Evolutionary conservation across 64 coral and sea anemone genomes (phyloP), one percentile per base, ranked within the genome.

Genomic region (Montipora foliosa): DNA sequence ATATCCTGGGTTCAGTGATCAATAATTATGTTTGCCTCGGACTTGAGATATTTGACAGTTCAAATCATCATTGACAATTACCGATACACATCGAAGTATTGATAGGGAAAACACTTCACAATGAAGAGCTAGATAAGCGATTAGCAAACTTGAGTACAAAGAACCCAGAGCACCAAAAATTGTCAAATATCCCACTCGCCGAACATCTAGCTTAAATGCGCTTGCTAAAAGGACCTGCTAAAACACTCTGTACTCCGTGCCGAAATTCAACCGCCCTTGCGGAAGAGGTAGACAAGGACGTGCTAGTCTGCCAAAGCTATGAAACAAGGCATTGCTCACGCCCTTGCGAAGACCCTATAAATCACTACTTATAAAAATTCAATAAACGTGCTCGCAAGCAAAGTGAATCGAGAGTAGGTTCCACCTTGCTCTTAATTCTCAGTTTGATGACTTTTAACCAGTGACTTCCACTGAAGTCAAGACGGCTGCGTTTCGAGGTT

Each of bases 31-130:
- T 51, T 70, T 86, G 46, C 47, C 66, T 49, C 15, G 16, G 45
- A 72, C 17, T 51, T 20, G 44, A 51, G 47, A 86, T 21, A 71
- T 86, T 11, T 72, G 64, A 86, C 81, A 84, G 81, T 29, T 67
- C 59, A 37, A 84, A 67, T 84, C 81, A 86, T 86, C 82, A 86
- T 70, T 86, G 59, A 71, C 82, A 86, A 71, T 64, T 86, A 49
- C 59, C 82, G 82, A 86, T 86, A 86, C 82, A 50, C 44, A 86
- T 86, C 82, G 82, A 86, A 86, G 82, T 86, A 86, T 70, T 86
- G 64, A 86, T 86, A 86, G 82, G 46, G 17, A 70, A 72, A 86
- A 86, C 82, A 86, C 82, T 86, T 72, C 76, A 86, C 82, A 66
- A 86, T 86, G 44, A 86, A 86, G 82, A 16, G 82, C 47, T 86